Conservation (phyloP, 2,888 invertebrate genomes). For the Acrobasis repandana region DNA sequence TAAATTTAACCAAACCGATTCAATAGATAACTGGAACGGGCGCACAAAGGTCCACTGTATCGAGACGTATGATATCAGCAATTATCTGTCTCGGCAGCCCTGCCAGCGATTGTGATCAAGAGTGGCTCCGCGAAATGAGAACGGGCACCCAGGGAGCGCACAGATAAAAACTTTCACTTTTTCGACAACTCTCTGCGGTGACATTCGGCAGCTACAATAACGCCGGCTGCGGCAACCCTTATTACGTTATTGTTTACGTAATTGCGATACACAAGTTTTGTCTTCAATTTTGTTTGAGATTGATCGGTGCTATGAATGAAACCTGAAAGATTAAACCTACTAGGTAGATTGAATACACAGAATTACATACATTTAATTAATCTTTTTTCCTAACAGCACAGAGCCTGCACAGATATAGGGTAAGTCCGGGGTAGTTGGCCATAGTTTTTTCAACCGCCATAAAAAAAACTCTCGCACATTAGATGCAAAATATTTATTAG, state of each 20-base stretch:
- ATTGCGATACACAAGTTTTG: conserved; percentile 65
- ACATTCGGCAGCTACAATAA: conserved; percentile 68
- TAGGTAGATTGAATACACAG: no score
- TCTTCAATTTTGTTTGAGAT: conserved; percentile 38
- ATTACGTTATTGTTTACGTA: conserved; percentile 68
- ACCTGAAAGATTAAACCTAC: no score
- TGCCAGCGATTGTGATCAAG: conserved; percentile 69
- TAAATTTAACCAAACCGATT: conserved; percentile 5
- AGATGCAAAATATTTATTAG: no score
- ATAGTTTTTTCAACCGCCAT: no score
- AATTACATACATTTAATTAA: no score
- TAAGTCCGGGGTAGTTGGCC: no score
- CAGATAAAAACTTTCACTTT: conserved; percentile 81
- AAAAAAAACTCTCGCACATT: no score
- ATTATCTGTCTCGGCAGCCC: conserved; percentile 47
- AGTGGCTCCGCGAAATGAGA: conserved; percentile 71
- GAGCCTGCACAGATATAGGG: no score
- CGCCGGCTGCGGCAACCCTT: conserved; percentile 64
- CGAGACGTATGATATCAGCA: conserved; percentile 29
- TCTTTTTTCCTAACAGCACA: no score
- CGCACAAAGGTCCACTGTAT: conserved; percentile 33
- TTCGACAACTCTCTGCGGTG: conserved; percentile 68
- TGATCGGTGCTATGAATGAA: background rate
- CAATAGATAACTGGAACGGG: conserved; percentile 17
- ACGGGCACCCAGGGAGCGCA: conserved; percentile 67